Evolutionary conservation across 2,888 invertebrate species (phyloP).

Genomic region (Synergus gifuensis): DNA sequence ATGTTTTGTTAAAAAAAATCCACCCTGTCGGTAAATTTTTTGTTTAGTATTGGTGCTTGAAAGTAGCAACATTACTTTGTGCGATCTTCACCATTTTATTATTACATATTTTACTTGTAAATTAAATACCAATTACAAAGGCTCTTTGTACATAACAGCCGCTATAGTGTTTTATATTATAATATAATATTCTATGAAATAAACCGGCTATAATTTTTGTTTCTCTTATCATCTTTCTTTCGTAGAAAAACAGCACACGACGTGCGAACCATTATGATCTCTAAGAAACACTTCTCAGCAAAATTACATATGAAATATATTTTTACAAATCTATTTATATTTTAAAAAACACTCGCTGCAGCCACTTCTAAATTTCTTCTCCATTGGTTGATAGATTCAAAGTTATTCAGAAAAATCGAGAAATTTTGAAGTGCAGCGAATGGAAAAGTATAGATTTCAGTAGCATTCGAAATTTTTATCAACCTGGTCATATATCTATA

Average conservation of each 20-base stretch:
- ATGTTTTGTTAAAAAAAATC: not conserved
- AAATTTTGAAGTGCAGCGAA: not conserved
- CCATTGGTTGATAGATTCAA: not conserved
- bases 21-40: not conserved
- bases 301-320: constrained; percentile 41
- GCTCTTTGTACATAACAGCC: constrained; percentile 77
- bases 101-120: constrained; percentile 69
- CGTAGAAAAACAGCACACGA: constrained; percentile 37
- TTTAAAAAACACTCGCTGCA: constrained; percentile 3
- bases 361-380: not conserved
- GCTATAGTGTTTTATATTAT: constrained; percentile 75
- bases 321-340: constrained; percentile 10
- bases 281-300: constrained; percentile 31
- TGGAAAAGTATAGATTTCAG: not conserved
- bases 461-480: not conserved
- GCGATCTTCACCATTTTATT: constrained; percentile 69
- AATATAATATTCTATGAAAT: constrained; percentile 74
- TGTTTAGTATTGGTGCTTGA: not conserved
- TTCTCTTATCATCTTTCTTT: constrained; percentile 42
- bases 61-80: constrained; percentile 45
- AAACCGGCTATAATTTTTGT: constrained; percentile 72
- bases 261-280: constrained; percentile 17
- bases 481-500: constrained; percentile 3
- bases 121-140: constrained; percentile 77
- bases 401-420: not conserved